Evolutionary conservation across 2,797 vertebrate genomes (phyloP), one percentile per base, ranked within the genome.

Genomic region (Nasua narica): DNA sequence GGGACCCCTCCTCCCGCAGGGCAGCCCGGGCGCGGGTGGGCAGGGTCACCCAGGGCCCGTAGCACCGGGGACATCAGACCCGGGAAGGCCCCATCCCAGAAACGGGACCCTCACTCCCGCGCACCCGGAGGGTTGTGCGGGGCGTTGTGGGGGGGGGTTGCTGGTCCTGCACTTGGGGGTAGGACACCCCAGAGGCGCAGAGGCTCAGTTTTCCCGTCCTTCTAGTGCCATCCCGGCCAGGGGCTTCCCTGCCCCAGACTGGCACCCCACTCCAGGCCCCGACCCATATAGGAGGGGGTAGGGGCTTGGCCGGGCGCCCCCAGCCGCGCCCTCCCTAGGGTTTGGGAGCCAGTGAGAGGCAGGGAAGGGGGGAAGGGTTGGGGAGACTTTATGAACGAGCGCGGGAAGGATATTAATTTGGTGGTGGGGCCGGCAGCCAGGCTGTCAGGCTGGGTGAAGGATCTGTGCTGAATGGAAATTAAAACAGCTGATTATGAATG

Each of bases 401-500:
- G 78, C 2, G 58, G 90, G 94, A 89, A 97, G 86, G 96, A 85
- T 89, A 97, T 97, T 97, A 87, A 96, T 97, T 96, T 89, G 96
- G 97, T n/a, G 91, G 86, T 54, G 93, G 91, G 93, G 91, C 77
- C 14, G 76, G 98, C 96, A 96, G 95, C 97, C 97, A 96, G 97
- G 94, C 92, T 98, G 97, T 98, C 97, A 96, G 98, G 93, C 96
- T 76, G 1, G 0, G 69, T 81, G 78, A 93, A 85, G 83, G 97
- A 84, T 98, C 98, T 97, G 97, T 96, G 40, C 15, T 69, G 54
- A 95, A 89, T 97, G 97, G 96, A 70, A 97, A 97, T 97, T 96
- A 78, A 98, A 98, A 88, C 97, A 95, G 90, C 94, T 88, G 95
- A 97, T 98, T 97, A 95, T 69, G 97, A 97, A 54, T 46, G 92